Conservation (phyloP, 2,888 invertebrate species). For the Limnephilus auricula region DNA sequence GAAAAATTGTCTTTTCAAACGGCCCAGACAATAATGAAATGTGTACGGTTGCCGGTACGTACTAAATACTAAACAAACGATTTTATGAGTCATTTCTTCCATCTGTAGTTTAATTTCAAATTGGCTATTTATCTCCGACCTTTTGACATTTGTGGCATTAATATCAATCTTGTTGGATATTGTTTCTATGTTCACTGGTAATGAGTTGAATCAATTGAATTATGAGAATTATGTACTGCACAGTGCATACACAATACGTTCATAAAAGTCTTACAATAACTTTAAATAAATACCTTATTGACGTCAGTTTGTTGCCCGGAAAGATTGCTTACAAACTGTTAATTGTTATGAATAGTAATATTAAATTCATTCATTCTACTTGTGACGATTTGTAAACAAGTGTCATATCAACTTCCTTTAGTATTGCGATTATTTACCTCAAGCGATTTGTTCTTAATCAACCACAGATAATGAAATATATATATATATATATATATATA, state of each 20-base stretch:
- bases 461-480: neutral
- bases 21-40: neutral
- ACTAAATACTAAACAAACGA: neutral
- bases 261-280: neutral
- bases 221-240: neutral
- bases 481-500: no score
- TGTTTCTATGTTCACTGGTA: neutral
- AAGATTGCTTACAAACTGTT: neutral
- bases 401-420: constrained; percentile 2
- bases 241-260: neutral
- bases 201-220: constrained; percentile 43
- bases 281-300: neutral
- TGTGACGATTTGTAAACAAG: neutral
- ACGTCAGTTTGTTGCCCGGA: neutral
- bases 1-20: neutral
- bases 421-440: neutral
- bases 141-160: constrained; percentile 16
- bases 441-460: neutral
- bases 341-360: neutral
- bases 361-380: neutral
- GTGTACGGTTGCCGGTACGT: neutral
- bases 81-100: constrained; percentile 18
- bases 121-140: constrained; percentile 32
- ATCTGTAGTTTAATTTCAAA: neutral
- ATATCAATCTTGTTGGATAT: constrained; percentile 46